Evolutionary conservation across 2,113 vertebrate genomes (phyloP).

Genomic region (Phodopus roborovskii): DNA sequence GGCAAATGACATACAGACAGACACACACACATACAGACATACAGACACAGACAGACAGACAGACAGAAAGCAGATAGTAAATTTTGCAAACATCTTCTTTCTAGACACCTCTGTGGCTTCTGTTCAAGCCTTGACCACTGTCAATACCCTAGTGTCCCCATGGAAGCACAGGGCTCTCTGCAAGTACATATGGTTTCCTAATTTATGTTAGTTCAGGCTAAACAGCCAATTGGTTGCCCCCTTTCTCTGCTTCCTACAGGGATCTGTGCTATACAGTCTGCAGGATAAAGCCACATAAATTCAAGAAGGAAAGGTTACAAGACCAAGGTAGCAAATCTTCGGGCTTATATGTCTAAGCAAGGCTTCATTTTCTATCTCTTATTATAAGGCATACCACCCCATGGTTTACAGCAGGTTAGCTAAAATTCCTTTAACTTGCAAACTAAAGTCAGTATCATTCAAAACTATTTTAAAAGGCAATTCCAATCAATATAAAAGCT

Average conservation of each 20-base stretch:
- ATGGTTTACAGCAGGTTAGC: background rate
- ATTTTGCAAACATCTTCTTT: background rate
- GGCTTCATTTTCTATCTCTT: background rate
- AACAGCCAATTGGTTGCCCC: background rate
- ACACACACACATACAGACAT: too few relatives aligned
- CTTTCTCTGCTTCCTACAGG: background rate
- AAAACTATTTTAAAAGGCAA: background rate
- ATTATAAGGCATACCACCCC: background rate
- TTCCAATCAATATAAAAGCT: background rate
- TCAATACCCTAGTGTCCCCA: background rate
- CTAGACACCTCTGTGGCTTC: slow-evolving; percentile 16
- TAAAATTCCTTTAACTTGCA: background rate
- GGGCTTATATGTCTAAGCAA: background rate
- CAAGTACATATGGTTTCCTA: accelerated
- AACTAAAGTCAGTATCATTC: background rate
- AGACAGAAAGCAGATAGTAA: background rate
- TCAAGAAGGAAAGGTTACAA: background rate
- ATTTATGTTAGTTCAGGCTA: background rate
- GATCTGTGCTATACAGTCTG: background rate
- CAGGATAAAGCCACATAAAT: background rate
- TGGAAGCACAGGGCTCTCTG: background rate
- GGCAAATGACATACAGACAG: background rate
- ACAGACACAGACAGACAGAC: too few relatives aligned
- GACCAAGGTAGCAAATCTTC: too few relatives aligned
- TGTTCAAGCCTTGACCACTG: background rate